These are phyloP conservation scores for Drosophila lutescens DNA, from an alignment of 2,888 invertebrate genomes.

Conservation along the genomic window DNA sequence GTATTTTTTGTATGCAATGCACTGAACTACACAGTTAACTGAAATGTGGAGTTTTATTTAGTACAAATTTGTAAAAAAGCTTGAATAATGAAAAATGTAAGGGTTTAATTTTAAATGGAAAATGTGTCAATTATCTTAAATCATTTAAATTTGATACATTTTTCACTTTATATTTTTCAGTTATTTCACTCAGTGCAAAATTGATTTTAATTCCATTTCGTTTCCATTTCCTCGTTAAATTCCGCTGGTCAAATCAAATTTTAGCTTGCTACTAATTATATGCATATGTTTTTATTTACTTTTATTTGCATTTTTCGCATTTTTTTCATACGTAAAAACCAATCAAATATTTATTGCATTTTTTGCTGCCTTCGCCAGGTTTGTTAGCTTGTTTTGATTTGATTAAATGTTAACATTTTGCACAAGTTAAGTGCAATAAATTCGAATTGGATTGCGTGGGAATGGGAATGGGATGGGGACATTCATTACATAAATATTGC, in stretches of 20 bases:
- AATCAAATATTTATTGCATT: slow-evolving; percentile 50
- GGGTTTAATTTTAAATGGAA: background rate
- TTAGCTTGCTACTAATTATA: slow-evolving; percentile 45
- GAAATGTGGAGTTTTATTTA: too few relatives aligned
- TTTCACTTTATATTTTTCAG: background rate
- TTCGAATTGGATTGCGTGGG: slow-evolving; percentile 13
- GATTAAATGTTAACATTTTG: slow-evolving; percentile 59
- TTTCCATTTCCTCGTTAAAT: slow-evolving; percentile 24
- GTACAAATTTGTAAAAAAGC: too few relatives aligned
- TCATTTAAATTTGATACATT: background rate
- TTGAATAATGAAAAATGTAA: too few relatives aligned
- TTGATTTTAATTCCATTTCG: slow-evolving; percentile 42
- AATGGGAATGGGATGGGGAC: background rate
- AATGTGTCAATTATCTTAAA: background rate
- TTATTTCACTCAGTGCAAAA: slow-evolving; percentile 5
- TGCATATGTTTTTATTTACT: slow-evolving; percentile 43
- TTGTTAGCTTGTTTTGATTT: slow-evolving; percentile 56
- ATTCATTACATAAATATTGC: slow-evolving; percentile 35
- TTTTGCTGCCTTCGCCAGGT: slow-evolving; percentile 3
- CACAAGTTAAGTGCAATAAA: slow-evolving; percentile 48
- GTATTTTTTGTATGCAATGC: too few relatives aligned
- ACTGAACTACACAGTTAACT: too few relatives aligned
- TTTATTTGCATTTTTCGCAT: slow-evolving; percentile 11
- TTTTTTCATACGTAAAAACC: slow-evolving; percentile 7
- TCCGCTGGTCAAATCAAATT: slow-evolving; percentile 50